phyloP scores from a whole-genome alignment of 2,888 invertebrate species.

The Tuta absoluta region DNA sequence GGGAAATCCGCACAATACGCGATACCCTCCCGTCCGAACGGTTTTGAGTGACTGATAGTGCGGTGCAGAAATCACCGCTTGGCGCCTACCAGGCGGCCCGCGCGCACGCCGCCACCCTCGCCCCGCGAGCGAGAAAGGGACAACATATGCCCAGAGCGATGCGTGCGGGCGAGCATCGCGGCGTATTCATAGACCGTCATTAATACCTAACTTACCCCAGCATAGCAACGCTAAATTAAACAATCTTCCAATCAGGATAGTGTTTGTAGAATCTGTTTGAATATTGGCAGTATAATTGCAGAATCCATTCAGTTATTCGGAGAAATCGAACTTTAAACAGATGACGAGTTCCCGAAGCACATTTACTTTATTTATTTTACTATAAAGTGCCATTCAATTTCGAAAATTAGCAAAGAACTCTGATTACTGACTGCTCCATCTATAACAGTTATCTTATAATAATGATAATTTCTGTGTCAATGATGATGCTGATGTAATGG shows the following conservation, averaged over 20 bases:
- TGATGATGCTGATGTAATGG: conserved; percentile 27
- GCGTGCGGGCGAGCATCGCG: no score
- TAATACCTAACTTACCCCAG: no score
- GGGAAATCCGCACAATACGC: no score
- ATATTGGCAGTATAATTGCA: conserved; percentile 49
- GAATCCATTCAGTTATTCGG: conserved; percentile 53
- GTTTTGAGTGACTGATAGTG: no score
- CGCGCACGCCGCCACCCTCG: no score
- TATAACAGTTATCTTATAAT: conserved; percentile 14
- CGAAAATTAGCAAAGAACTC: conserved; percentile 53
- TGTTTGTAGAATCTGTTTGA: conserved; percentile 62
- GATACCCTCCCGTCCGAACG: no score
- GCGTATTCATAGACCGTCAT: no score
- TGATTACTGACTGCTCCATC: conserved; percentile 44
- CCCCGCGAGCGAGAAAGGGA: no score
- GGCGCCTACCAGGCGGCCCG: no score
- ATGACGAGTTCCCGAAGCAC: conserved; percentile 53
- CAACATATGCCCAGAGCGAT: no score
- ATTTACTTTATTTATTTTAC: conserved; percentile 53
- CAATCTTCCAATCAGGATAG: conserved; percentile 4
- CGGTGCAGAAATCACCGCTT: no score
- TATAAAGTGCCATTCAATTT: conserved; percentile 53
- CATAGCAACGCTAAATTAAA: no score
- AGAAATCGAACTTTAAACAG: conserved; percentile 47
- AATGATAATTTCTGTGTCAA: conserved; percentile 17